Percentiles rank a stretch among this genome's conserved stretches.
Conservation (phyloP, 2,113 vertebrate species). For the human region GRCh38 chr1:18865001-18865500, state of each 20-base stretch:
- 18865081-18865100: rapidly evolving
- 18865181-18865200: not conserved
- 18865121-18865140: rapidly evolving
- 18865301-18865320: rapidly evolving
- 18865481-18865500: not conserved
- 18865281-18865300: not conserved
- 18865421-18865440: not conserved
- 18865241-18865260: not conserved
- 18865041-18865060: not conserved
- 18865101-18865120: not conserved
- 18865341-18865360: not conserved
- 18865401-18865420: not conserved
- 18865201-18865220: not conserved
- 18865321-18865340: rapidly evolving
- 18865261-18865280: not conserved
- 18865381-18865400: not conserved
- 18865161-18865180: not conserved
- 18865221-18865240: rapidly evolving
- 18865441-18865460: not conserved
- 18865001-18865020: not conserved
- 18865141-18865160: rapidly evolving
- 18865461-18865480: not conserved
- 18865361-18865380: not conserved
- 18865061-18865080: not conserved
- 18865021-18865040: not conserved